Evolutionary conservation across 1,140 invertebrate species (phyloP), one percentile per base, ranked within the genome.

Genomic region (Drosophila busckii): DNA sequence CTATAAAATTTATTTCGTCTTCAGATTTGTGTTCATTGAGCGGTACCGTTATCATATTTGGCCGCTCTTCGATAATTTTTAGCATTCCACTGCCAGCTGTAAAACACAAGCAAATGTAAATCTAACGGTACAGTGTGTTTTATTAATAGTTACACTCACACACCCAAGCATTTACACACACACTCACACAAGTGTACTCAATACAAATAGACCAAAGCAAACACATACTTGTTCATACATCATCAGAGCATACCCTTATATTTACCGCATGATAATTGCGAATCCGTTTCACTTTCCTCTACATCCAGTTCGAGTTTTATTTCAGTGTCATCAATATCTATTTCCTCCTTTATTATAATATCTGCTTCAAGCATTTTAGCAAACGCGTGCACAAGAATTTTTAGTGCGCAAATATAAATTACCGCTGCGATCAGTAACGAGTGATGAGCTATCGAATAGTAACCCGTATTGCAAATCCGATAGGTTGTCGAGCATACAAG

Each of bases 401-500:
- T 54, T 31, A 54, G 40, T 54, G 42, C 50, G 46, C 65, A 70
- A 49, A 76, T n/a, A 61, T 52, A 65, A 64, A 50, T 58, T 64
- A 73, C 62, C 69, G 68, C 68, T 49, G 40, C 69, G 69, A 71
- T 71, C 68, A 44, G 68, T 55, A 19, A 60, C 59, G 60, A 64
- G 23, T 40, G 9, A 17, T 19, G 25, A 8, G n/a, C 8, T 35
- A 48, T 41, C 46, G 25, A 63, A 35, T 50, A 45, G 28, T 9
- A 32, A 4, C 23, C 48, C 19, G 19, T 29, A 10, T 7, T 5
- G 6, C 25, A 1, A 2, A 19, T 3, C 5, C 49, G 25, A 45
- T 53, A 52, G 2, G 37, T 40, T 26, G 23, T 2, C 4, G 8
- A 26, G 8, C 32, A 9, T n/a, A 8, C n/a, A n/a, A n/a, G n/a